Percentiles rank a stretch among this genome's conserved stretches.
Conservation (phyloP, 2,888 invertebrate species). For the Ryuthela nishihirai region DNA sequence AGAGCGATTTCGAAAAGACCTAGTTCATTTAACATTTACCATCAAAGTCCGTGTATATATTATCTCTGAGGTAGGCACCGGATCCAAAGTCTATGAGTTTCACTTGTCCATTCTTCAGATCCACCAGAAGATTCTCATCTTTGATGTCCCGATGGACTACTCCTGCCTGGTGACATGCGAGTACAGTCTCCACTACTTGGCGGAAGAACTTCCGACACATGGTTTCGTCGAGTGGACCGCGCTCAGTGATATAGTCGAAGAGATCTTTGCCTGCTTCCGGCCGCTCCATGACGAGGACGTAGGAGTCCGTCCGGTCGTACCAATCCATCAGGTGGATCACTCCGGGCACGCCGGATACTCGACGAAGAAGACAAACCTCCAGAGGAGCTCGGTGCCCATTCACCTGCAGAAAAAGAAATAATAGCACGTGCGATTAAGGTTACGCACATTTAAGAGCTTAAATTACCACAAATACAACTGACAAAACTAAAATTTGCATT, state of each 20-base stretch:
- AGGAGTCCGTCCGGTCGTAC: constrained; percentile 55
- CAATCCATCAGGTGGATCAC: constrained; percentile 58
- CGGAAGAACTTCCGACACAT: constrained; percentile 57
- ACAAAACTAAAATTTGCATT: too few relatives aligned
- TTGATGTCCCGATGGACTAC: constrained; percentile 60
- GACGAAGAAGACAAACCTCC: constrained; percentile 57
- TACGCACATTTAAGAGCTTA: too few relatives aligned
- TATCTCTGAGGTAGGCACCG: constrained; percentile 57
- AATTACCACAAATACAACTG: too few relatives aligned
- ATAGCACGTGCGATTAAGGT: too few relatives aligned
- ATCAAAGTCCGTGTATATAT: constrained; percentile 60
- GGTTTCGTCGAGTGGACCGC: constrained; percentile 55
- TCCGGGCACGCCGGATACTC: constrained; percentile 55
- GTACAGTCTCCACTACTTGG: constrained; percentile 56
- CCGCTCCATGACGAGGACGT: constrained; percentile 59
- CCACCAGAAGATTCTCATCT: constrained; percentile 61
- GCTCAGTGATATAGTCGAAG: constrained; percentile 61
- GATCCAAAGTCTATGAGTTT: constrained; percentile 62
- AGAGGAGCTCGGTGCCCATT: constrained; percentile 56
- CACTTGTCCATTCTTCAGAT: constrained; percentile 55
- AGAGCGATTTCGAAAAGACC: too few relatives aligned
- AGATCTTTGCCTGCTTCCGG: constrained; percentile 58
- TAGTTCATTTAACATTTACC: constrained; percentile 57
- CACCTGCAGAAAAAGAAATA: constrained; percentile 48
- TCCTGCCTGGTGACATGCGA: constrained; percentile 55